Base-by-base conservation (phyloP, 2,888 invertebrate genomes). In the Catonia carolina region DNA sequence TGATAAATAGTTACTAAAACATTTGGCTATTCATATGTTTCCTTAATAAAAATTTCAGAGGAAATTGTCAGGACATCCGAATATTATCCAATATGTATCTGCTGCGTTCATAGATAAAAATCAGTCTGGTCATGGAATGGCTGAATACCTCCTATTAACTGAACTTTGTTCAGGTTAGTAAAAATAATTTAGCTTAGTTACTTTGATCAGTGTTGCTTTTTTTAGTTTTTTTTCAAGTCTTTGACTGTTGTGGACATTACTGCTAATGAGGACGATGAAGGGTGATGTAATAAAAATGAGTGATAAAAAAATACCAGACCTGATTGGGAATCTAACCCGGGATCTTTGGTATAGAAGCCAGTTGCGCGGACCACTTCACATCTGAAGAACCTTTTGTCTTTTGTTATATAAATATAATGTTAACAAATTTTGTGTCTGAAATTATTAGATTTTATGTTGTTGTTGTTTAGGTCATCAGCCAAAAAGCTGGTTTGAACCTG, bases 111-210 rank as follows among this genome's bases (percentile, higher is more conserved):
- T 87, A 69, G 87, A 89, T 70, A 88, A 87, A 73, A 76, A 83
- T 41, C 83, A 85, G 69, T 87, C 88, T 22, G 79, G 78, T 51
- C 87, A 89, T 74, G 89, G 89, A 8, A 86, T 88, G 75, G 83
- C 85, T 42, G 97, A 97, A 74, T 98, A 90, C 76, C 78, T 96
- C 66, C 75, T 98, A 61, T 79, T 98, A 47, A 95, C 94, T 8
- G 97, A 98, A 74, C 76, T 96, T 31, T 98, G 97, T 75, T 82
- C 86, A 71, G 95, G 95, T 77, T 73, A 72, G 42, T 63, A 33
- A 22, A 14, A 17, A 10, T 41, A 2, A 14, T 2, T 41, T 45
- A 14, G 6, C n/a, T 50, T 15, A n/a, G n/a, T n/a, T n/a, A 17
- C 41, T 48, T 45, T 54, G 4, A 14, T 55, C 18, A 14, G 14